A percentile compares a stretch with the other conserved stretches of the same genome.
Evolutionary conservation across 2,113 vertebrate genomes (phyloP).

Genomic region (Myrmophylax atrothorax): DNA sequence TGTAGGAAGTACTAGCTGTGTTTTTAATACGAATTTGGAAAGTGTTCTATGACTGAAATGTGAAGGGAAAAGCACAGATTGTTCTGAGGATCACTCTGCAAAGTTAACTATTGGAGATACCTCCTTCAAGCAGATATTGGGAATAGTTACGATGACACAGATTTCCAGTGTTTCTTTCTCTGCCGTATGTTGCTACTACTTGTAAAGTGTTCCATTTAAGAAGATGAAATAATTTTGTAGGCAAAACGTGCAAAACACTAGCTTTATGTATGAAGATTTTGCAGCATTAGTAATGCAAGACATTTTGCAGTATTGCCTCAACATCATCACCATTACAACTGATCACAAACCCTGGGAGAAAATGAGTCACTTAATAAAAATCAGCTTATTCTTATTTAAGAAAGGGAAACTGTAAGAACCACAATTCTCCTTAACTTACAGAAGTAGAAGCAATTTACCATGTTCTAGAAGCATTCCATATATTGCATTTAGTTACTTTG

Average conservation of each 20-base stretch:
- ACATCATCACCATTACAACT: background rate
- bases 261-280: background rate
- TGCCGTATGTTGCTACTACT: background rate
- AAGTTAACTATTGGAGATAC: background rate
- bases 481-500: constrained; percentile 30
- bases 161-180: background rate
- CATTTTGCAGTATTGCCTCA: background rate
- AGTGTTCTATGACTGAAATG: background rate
- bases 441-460: constrained; percentile 23
- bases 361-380: constrained; percentile 5
- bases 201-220: background rate
- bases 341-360: background rate
- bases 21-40: background rate
- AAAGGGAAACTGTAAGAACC: background rate
- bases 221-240: background rate
- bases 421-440: constrained; percentile 4
- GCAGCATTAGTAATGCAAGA: background rate
- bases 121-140: background rate
- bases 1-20: background rate
- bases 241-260: background rate
- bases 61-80: background rate
- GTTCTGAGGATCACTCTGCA: background rate
- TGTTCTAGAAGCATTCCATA: background rate
- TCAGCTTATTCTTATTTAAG: background rate
- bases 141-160: background rate